Conservation (phyloP, 2,113 vertebrate species). For the Panthera tigris region DNA sequence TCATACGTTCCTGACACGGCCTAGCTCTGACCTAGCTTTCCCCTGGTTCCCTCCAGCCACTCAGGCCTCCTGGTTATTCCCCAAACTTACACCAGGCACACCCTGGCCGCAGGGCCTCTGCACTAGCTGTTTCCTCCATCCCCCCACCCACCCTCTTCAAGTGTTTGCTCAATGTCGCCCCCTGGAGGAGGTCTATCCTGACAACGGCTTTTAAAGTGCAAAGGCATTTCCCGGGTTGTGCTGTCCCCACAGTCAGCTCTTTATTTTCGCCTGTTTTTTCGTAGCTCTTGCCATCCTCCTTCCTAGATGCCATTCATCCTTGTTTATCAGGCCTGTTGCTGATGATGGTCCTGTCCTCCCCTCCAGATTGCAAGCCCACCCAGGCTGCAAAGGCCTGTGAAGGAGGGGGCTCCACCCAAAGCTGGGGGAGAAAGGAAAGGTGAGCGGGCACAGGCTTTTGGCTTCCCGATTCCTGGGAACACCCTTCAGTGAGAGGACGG, state of each 20-base stretch:
- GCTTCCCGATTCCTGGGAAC: background rate
- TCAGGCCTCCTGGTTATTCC: background rate
- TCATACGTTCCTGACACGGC: background rate
- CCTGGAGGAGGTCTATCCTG: background rate
- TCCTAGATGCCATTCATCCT: fast-evolving
- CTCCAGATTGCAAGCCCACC: background rate
- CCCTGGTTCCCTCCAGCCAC: background rate
- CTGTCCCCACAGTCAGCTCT: background rate
- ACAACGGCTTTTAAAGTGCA: too few species aligned
- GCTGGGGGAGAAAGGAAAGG: background rate
- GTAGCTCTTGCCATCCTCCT: background rate
- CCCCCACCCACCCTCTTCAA: background rate
- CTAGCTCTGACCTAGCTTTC: background rate
- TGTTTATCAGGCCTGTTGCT: background rate
- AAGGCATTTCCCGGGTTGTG: fast-evolving
- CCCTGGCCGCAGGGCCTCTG: background rate
- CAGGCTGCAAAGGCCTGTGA: background rate
- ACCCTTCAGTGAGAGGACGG: background rate
- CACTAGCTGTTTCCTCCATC: background rate
- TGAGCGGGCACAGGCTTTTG: background rate
- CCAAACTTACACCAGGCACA: background rate
- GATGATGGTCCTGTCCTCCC: fast-evolving
- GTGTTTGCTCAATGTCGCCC: background rate
- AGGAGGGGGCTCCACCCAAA: background rate
- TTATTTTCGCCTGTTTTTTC: background rate